Conservation (phyloP, 2,888 invertebrate species). For the Notocelia uddmanniana region DNA sequence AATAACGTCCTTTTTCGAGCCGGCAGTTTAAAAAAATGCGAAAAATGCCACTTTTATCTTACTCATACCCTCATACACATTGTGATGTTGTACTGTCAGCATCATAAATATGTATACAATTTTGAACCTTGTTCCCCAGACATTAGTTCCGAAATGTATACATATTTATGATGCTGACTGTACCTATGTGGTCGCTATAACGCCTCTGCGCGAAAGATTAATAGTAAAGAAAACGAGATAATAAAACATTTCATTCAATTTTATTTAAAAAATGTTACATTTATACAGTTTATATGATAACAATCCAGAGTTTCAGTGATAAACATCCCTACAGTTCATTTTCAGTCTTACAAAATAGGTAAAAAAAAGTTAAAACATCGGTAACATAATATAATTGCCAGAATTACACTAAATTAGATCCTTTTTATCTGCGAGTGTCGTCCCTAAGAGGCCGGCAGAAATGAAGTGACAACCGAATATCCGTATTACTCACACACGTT, state of each 20-base stretch:
- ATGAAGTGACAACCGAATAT: not conserved
- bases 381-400: conserved; percentile 28
- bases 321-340: conserved; percentile 52
- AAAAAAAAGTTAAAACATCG: conserved; percentile 51
- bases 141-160: too few relatives aligned
- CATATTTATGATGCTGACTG: too few relatives aligned
- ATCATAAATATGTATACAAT: too few relatives aligned
- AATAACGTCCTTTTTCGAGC: too few relatives aligned
- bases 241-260: conserved; percentile 75
- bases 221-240: conserved; percentile 50
- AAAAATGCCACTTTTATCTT: too few relatives aligned
- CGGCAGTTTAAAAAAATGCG: too few relatives aligned
- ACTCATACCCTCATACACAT: too few relatives aligned
- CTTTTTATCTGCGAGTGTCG: not conserved
- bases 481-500: too few relatives aligned
- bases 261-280: conserved; percentile 77
- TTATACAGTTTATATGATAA: conserved; percentile 65
- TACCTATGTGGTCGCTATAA: too few relatives aligned
- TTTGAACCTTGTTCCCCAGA: too few relatives aligned
- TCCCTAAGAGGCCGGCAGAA: not conserved
- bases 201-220: too few relatives aligned
- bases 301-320: conserved; percentile 76
- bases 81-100: too few relatives aligned
- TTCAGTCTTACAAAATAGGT: conserved; percentile 63
- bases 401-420: not conserved